Evolutionary conservation across 2,113 vertebrate genomes (phyloP).

Genomic region (Thymallus thymallus): DNA sequence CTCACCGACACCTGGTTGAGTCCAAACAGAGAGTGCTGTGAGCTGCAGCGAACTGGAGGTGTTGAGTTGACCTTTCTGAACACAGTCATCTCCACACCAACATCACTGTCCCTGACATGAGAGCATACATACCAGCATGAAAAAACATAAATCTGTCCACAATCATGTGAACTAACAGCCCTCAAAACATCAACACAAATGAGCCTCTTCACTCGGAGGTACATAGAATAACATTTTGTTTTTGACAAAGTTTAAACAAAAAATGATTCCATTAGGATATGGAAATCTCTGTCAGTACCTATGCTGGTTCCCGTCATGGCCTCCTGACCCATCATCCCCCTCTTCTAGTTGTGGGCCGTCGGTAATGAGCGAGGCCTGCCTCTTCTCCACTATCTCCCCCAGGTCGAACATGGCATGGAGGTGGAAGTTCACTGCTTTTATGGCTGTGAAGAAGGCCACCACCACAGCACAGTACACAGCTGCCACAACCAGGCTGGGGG

Average conservation of each 20-base stretch:
- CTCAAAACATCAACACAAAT: neutral
- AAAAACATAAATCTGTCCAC: too few relatives aligned
- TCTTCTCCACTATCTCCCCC: constrained; percentile 88
- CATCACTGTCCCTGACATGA: constrained; percentile 76
- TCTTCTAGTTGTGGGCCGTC: constrained; percentile 71
- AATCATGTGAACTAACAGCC: neutral
- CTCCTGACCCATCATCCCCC: constrained; percentile 71
- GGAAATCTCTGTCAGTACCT: constrained; percentile 61
- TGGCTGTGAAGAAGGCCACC: constrained; percentile 82
- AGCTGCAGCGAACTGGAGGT: constrained; percentile 87
- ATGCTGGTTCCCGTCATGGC: constrained; percentile 71
- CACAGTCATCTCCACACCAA: constrained; percentile 88
- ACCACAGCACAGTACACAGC: constrained; percentile 83
- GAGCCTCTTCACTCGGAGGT: too few relatives aligned
- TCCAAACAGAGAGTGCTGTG: constrained; percentile 88
- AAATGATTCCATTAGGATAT: neutral
- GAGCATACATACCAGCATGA: neutral
- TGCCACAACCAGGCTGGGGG: constrained; percentile 80
- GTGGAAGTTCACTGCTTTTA: constrained; percentile 86
- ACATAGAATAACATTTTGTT: too few relatives aligned
- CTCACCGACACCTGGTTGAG: constrained; percentile 90
- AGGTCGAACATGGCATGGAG: constrained; percentile 90
- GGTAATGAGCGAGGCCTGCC: constrained; percentile 74
- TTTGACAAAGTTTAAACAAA: too few relatives aligned
- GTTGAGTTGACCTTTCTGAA: constrained; percentile 89